Percentiles rank a stretch among this genome's conserved stretches.
Conservation (phyloP, 2,113 vertebrate genomes). For the Neolamprologus longior region DNA sequence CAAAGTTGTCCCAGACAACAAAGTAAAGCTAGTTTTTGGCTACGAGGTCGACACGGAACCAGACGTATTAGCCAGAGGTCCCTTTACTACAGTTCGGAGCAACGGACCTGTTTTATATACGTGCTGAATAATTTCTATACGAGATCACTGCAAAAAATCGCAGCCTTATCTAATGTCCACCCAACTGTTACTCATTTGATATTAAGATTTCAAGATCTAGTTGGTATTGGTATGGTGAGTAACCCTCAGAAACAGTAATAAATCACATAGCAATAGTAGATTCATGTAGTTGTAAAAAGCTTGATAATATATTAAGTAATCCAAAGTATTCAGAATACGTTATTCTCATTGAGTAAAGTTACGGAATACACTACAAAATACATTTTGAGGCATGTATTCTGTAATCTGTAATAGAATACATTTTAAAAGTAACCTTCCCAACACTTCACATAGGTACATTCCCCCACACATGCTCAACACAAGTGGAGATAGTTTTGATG, state of each 20-base stretch:
- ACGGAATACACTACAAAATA: neutral
- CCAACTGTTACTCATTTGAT: neutral
- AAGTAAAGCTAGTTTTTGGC: neutral
- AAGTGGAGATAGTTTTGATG: neutral
- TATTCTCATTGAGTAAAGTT: neutral
- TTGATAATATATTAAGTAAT: neutral
- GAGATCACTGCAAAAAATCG: neutral
- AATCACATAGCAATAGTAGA: neutral
- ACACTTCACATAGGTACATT: neutral
- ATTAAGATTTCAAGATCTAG: neutral
- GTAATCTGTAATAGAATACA: neutral
- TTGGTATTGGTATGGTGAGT: neutral
- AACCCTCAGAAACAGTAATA: neutral
- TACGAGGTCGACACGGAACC: neutral
- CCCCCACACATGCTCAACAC: neutral
- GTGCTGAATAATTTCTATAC: neutral
- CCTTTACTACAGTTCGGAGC: neutral
- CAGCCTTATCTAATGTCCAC: neutral
- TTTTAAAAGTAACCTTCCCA: neutral
- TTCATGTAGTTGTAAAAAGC: neutral
- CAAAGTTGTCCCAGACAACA: neutral
- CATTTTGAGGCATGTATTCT: neutral
- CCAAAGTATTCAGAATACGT: neutral
- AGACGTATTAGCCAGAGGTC: neutral
- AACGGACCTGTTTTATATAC: neutral